phyloP scores from a whole-genome alignment of 2,888 invertebrate genomes.

The Xestoiulus laeticollis region DNA sequence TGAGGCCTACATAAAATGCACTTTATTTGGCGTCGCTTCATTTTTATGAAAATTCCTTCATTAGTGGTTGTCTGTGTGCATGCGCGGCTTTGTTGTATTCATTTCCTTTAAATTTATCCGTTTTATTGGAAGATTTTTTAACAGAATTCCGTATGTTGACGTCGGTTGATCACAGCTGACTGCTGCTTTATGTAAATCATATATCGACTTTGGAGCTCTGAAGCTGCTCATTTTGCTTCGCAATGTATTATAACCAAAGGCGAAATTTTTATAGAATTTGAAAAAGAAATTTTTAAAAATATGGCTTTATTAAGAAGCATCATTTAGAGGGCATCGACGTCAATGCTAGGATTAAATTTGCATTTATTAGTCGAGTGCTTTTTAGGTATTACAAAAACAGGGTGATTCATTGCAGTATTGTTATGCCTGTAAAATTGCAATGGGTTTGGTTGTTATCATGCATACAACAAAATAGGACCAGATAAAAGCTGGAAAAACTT shows the following conservation, averaged over 20 bases:
- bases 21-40: background rate
- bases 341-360: background rate
- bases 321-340: background rate
- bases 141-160: slow-evolving; percentile 16
- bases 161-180: slow-evolving; percentile 7
- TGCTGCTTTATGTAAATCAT: slow-evolving; percentile 24
- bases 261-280: slow-evolving; percentile 1
- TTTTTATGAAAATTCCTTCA: slow-evolving; percentile 31
- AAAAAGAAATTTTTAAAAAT: background rate
- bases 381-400: too few species aligned
- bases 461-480: too few species aligned
- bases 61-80: slow-evolving; percentile 39
- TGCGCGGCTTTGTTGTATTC: slow-evolving; percentile 14
- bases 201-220: background rate
- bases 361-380: background rate
- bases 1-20: background rate
- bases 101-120: slow-evolving; percentile 34
- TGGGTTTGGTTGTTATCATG: too few species aligned
- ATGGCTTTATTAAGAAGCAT: background rate
- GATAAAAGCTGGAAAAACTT: too few species aligned
- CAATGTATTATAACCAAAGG: background rate
- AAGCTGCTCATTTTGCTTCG: slow-evolving; percentile 4
- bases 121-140: slow-evolving; percentile 34
- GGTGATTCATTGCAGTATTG: too few species aligned
- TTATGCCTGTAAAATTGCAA: too few species aligned